Conservation (phyloP, 2,888 invertebrate genomes). For the Pardosa pseudoannulata region DNA sequence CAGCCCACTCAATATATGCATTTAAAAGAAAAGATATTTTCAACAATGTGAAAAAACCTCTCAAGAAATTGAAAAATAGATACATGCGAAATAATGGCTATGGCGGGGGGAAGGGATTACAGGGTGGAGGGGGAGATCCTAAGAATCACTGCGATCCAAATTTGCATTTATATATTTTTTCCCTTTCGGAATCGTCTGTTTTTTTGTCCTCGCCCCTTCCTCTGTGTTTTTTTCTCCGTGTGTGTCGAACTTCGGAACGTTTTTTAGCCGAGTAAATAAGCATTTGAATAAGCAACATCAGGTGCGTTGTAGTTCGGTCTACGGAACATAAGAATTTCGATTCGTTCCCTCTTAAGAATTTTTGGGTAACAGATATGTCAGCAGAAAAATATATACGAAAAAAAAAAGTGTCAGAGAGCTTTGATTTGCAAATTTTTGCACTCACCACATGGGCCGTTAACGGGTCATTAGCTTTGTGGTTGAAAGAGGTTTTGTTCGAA, state of each 20-base stretch:
- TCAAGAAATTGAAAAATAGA: conserved; percentile 19
- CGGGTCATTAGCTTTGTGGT: background rate
- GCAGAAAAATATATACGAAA: background rate
- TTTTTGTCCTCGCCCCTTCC: background rate
- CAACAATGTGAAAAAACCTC: conserved; percentile 17
- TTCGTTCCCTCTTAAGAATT: conserved; percentile 22
- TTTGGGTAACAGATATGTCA: conserved; percentile 8
- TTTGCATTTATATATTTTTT: conserved; percentile 19
- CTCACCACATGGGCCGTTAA: background rate
- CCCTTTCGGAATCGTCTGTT: conserved; percentile 4
- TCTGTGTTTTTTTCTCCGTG: background rate
- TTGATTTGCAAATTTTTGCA: conserved; percentile 1
- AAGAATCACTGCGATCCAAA: conserved; percentile 6
- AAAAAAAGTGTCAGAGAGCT: background rate
- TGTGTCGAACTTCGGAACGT: conserved; percentile 6
- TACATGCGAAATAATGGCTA: background rate
- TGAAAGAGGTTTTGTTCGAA: background rate
- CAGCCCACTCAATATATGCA: conserved; percentile 13
- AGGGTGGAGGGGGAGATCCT: background rate
- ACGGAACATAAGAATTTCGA: background rate
- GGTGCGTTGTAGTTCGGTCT: background rate
- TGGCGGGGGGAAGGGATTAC: background rate
- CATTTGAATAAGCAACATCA: conserved; percentile 55
- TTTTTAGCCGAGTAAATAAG: conserved; percentile 63
- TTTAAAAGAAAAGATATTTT: conserved; percentile 11